Base-by-base conservation (phyloP, 1,140 invertebrate species). In the Cydia pomonella region DNA sequence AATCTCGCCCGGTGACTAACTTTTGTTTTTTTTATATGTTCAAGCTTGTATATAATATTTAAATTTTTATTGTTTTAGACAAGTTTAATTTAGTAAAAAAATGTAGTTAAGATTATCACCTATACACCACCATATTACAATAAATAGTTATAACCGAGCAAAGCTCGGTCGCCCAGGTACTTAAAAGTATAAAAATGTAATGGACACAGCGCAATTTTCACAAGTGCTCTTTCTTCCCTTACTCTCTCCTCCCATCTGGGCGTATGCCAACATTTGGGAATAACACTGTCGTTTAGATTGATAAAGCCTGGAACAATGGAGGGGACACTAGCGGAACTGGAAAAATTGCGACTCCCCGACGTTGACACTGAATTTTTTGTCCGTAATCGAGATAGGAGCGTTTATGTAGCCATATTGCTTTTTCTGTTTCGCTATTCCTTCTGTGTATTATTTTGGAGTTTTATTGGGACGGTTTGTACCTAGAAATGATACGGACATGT, bases 211-310 rank as follows among this genome's bases (percentile, higher is more conserved):
- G 63, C n/a, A n/a, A 33, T 18, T 33, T 27, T 5, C 0, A 12
- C 3, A 29, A 69, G 27, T 38, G 64, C 10, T 38, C 64, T 3
- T 21, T 69, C 64, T 69, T 69, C 64, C 29, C 33, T 3, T 18
- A 18, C 5, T 3, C 6, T 69, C 33, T 9, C 27, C 9, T 7
- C 29, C 3, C 12, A 63, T 63, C 64, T 69, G 64, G 64, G 18
- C 29, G 18, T 16, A 38, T 41, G 64, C 64, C 64, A 69, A 69
- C 64, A 41, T 69, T 69, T 69, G 64, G 64, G 29, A 69, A 69
- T 69, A 69, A 69, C 64, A 69, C 64, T 69, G 64, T 69, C 64
- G 64, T 69, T 69, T 69, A 69, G 64, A 69, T 69, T 69, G 64
- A 69, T 69, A 69, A 69, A 69, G 64, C 64, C 29, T 69, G 64